Base-by-base conservation (phyloP, 2,888 invertebrate species). In the Andrena hattorfiana region DNA sequence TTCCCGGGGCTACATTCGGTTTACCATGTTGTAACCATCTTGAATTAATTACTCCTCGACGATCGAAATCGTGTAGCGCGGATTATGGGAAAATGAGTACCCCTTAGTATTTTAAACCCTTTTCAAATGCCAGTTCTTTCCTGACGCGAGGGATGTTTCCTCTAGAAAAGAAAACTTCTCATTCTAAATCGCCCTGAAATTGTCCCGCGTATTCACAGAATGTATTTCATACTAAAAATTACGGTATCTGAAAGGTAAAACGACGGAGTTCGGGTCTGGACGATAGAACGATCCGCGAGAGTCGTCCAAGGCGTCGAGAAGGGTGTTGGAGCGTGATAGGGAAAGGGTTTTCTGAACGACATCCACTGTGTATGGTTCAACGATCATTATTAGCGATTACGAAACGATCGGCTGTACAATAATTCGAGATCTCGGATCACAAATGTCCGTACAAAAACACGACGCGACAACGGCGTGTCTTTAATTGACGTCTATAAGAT, bases 371-470 rank as follows among this genome's bases (percentile, higher is more conserved):
- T 87, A 87, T 87, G 84, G 87, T 87, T 87, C 85, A 87, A 87
- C 87, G 87, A 85, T 87, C 85, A 87, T 87, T 87, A 87, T 87
- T 83, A 85, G 87, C 85, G 87, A 86, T 87, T 85, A 89, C 81
- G 89, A 88, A 89, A 87, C 89, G 88, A 82, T 85, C 84, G 85
- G 84, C 87, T 87, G 85, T 87, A 87, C 87, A 88, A 87, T 88
- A 86, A 77, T 86, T 81, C 63, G 76, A 81, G 71, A 84, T 88
- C 81, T 78, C 80, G 78, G 76, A 87, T 85, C 85, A 84, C 87
- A 84, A 80, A 72, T 70, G 42, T 87, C 85, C 85, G 86, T 87
- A 87, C 78, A 87, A 87, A 56, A 87, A 87, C 80, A 85, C 86
- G 84, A 72, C 84, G 68, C 60, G 81, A 71, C 71, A 70, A 56